These are phyloP conservation scores for Saguinus midas DNA, from an alignment of 2,113 vertebrate species.

Conservation along the genomic window DNA sequence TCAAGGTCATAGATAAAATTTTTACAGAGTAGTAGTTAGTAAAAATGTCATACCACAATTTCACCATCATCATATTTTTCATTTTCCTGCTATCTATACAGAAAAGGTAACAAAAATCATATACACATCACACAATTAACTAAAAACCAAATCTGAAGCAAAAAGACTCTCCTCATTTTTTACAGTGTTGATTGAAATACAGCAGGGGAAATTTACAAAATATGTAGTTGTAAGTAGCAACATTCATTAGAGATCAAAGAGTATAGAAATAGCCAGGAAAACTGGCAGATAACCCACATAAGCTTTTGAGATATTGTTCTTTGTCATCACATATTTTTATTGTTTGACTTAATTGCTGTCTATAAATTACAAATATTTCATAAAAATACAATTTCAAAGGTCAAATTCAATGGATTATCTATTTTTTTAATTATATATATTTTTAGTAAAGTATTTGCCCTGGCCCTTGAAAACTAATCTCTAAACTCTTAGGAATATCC, in stretches of 20 bases:
- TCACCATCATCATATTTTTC: background rate
- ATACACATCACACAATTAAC: background rate
- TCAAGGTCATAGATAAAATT: background rate
- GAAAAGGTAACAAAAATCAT: background rate
- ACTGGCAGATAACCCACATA: background rate
- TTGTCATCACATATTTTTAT: background rate
- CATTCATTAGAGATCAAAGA: background rate
- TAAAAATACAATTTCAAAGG: background rate
- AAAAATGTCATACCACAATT: background rate
- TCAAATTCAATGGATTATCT: background rate
- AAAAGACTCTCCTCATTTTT: background rate
- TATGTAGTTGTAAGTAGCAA: background rate
- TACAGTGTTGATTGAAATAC: background rate
- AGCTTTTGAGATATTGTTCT: background rate
- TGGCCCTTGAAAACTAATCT: background rate
- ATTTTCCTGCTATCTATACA: accelerated
- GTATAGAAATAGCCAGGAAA: background rate
- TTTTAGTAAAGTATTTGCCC: background rate
- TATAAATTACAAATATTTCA: background rate
- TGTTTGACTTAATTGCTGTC: background rate
- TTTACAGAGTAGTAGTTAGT: background rate
- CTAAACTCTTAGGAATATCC: background rate
- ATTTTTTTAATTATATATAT: background rate
- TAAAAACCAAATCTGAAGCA: background rate
- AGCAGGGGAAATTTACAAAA: background rate